phyloP scores from a whole-genome alignment of 2,797 vertebrate species.

The Chromis chromis region DNA sequence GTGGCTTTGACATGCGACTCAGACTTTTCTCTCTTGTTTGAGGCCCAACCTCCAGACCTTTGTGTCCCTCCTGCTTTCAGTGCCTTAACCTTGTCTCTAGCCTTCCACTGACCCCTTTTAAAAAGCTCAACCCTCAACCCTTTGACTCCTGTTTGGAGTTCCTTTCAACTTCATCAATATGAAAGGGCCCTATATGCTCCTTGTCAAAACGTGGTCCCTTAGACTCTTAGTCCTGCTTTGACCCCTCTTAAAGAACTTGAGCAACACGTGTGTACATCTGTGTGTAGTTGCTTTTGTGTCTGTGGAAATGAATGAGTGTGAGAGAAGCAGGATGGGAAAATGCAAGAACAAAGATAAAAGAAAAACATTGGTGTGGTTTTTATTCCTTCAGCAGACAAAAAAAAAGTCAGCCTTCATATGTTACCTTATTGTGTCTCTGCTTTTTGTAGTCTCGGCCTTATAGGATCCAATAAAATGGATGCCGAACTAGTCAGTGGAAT shows the following conservation, averaged over 20 bases:
- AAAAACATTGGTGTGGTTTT: neutral
- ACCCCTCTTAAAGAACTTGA: slow-evolving; percentile 37
- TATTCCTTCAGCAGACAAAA: neutral
- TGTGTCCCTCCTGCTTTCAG: slow-evolving; percentile 57
- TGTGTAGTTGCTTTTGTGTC: slow-evolving; percentile 11
- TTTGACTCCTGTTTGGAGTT: slow-evolving; percentile 50
- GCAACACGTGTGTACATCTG: slow-evolving; percentile 11
- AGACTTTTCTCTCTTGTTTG: slow-evolving; percentile 45
- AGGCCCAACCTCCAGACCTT: slow-evolving; percentile 50
- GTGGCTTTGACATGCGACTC: slow-evolving; percentile 38
- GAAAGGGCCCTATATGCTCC: slow-evolving; percentile 58
- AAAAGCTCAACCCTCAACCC: slow-evolving; percentile 54
- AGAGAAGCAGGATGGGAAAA: slow-evolving; percentile 15
- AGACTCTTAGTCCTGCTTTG: slow-evolving; percentile 36
- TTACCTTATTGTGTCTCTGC: slow-evolving; percentile 8
- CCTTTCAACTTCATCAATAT: slow-evolving; percentile 65
- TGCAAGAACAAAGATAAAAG: slow-evolving; percentile 7
- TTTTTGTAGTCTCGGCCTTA: slow-evolving; percentile 33
- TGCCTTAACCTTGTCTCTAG: slow-evolving; percentile 58
- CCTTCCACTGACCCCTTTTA: slow-evolving; percentile 63
- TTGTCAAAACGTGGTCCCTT: slow-evolving; percentile 61
- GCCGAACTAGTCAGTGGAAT: slow-evolving; percentile 2
- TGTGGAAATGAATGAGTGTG: slow-evolving; percentile 4
- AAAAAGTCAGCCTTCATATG: neutral
- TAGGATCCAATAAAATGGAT: slow-evolving; percentile 28